These are phyloP conservation scores for Drosophila pseudoananassae DNA, from an alignment of 1,140 invertebrate genomes.

Conservation along the genomic window DNA sequence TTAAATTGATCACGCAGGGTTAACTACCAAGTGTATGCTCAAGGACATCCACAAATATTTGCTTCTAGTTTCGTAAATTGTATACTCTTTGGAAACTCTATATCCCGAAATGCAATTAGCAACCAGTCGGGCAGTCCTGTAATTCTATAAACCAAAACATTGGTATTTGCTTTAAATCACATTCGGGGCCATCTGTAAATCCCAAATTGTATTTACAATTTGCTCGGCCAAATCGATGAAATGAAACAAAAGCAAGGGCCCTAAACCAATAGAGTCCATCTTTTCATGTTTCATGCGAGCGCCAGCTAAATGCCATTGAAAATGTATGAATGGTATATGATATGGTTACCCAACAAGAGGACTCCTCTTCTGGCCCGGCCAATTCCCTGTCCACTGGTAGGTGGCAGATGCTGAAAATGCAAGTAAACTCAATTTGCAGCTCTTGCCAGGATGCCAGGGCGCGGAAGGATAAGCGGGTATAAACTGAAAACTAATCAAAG, in stretches of 20 bases:
- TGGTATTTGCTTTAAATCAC: slow-evolving; percentile 30
- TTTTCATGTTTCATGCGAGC: slow-evolving; percentile 9
- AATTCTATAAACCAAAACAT: slow-evolving; percentile 24
- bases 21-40: neutral
- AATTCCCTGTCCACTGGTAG: slow-evolving; percentile 14
- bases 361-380: neutral
- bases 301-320: slow-evolving; percentile 50
- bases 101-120: slow-evolving; percentile 14
- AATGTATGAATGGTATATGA: slow-evolving; percentile 57
- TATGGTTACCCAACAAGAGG: slow-evolving; percentile 5
- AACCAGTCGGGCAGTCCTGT: neutral
- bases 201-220: slow-evolving; percentile 41
- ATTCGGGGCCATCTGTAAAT: slow-evolving; percentile 26
- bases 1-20: neutral
- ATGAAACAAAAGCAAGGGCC: slow-evolving; percentile 30
- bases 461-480: slow-evolving; percentile 33
- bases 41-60: neutral
- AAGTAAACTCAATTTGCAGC: slow-evolving; percentile 64
- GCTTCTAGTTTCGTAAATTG: neutral
- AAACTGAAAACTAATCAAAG: slow-evolving; percentile 66
- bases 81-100: neutral
- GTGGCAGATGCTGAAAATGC: slow-evolving; percentile 26
- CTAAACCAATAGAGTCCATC: slow-evolving; percentile 13
- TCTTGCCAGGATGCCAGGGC: slow-evolving; percentile 16
- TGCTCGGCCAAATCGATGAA: slow-evolving; percentile 21